Base-by-base conservation (phyloP, 2,888 invertebrate genomes). In the Eupithecia inturbata region DNA sequence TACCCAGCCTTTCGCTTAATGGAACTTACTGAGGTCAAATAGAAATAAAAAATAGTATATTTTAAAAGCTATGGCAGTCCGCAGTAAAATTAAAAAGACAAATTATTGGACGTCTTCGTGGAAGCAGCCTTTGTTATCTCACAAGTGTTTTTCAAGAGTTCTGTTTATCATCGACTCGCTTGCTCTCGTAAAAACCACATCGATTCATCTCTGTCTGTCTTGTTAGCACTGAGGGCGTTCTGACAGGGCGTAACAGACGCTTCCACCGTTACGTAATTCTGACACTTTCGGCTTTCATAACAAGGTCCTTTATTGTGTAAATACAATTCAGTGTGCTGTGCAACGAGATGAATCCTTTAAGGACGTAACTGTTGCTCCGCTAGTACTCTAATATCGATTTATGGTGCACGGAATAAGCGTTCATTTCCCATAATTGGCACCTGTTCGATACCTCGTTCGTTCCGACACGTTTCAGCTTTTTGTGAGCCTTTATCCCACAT, bases 81-180 rank as follows among this genome's bases (percentile, higher is more conserved):
- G 91, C 89, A 88, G 92, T 93, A 92, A 94, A 94, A 94, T 94
- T 94, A 94, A 94, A 94, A 94, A 93, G 94, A 94, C 94, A 94
- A 94, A 94, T 94, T 94, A 94, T 94, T 92, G 92, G 89, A 93
- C 92, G 91, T 93, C 91, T 94, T 94, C 94, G 92, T 93, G 91
- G 94, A 94, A 94, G 89, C 88, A 89, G 91, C 91, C 92, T 94
- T 94, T 94, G 94, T 94, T 94, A 94, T 93, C 92, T 92, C 92
- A 92, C 93, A 92, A 94, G 94, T 94, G 94, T 93, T 94, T 94
- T 94, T 93, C 92, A 90, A 94, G 92, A 92, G 92, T 88, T 92
- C 89, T 92, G 92, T 92, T 91, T 90, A 89, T 92, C 88, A 88
- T 88, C 84, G 85, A 83, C 84, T 88, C 86, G 80, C 87, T 92